Base-by-base conservation (phyloP, 1,140 invertebrate species). In the Drosophila santomea region DNA sequence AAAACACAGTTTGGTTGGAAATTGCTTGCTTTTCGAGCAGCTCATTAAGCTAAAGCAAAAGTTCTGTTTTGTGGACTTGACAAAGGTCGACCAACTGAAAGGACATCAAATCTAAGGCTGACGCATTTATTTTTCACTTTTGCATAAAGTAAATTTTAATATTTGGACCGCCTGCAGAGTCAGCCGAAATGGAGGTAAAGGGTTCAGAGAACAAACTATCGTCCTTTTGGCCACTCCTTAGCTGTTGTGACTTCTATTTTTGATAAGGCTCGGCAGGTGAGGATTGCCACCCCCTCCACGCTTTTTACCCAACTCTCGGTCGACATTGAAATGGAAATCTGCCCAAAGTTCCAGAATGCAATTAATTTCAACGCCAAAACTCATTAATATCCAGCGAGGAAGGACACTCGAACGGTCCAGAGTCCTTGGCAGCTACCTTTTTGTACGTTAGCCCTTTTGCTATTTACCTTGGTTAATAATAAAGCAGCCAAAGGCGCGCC, bases 311-410 rank as follows among this genome's bases (percentile, higher is more conserved):
- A 35, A 43, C 75, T 73, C 41, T 45, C n/a, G n/a, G 41, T 10
- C 36, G 44, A 56, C 61, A 78, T 74, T 55, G 60, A 82, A 85
- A 74, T 71, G 79, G 71, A 83, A 86, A 64, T 83, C 58, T 71
- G 74, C 51, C 61, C 74, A 69, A 68, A 82, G 66, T 89, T 89
- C 51, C 62, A 83, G 72, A 89, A 88, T 89, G 83, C 83, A 88
- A 88, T 88, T 88, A 88, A 88, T 88, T 89, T 89, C 77, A 88
- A 88, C 84, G 83, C 76, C 83, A 89, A 88, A 88, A 88, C 83
- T 88, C 83, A 88, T 88, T 88, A 89, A 88, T 88, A 88, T 88
- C 80, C 57, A 59, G 55, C 50, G 52, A 58, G 41, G 55, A 54
- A 76, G 68, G 68, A 79, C 56, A 74, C 56, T 74, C 44, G 57